Base-by-base conservation (phyloP, 2,888 invertebrate genomes). In the Leuctra nigra region DNA sequence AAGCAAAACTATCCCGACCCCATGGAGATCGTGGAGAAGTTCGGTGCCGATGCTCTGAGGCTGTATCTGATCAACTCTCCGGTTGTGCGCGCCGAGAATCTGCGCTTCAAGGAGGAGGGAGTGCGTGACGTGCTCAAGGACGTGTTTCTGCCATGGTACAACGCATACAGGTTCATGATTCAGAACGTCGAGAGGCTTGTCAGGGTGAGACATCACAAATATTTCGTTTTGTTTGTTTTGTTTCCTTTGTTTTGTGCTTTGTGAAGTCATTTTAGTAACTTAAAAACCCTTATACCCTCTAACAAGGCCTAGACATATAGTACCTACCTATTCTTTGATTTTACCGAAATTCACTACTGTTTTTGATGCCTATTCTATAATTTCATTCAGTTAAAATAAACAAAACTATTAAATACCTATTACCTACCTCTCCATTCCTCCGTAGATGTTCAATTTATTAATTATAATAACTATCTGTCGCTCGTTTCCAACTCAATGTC, bases 1-100 rank as follows among this genome's bases (percentile, higher is more conserved):
- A 97, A 97, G 75, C 94, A 97, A 72, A 99, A 99, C 71, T 99
- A 96, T 72, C 99, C 99, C 0, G 97, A 99, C 76, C 98, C 99
- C 1, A 77, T 94, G 74, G 86, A 90, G 65, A 81, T 97, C 14
- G 86, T 94, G 0, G 74, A 84, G 50, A 94, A 95, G 70, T 97
- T 91, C 71, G 98, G 99, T 1, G 97, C 98, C 1, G 99, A 99
- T 76, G 97, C 99, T 16, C 75, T 99, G 44, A 81, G 98, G 61
- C 76, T 99, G 33, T 99, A 99, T 72, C 79, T 99, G 55, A 92
- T 99, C 60, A 98, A 96, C 75, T 98, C 98, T 0, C 99, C 99
- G 0, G 97, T 97, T 4, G 99, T 99, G 0, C 81, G 95, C 62
- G 98, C 96, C 1, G 98, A 99, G 70, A 97, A 92, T 72, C 79